phyloP scores from a whole-genome alignment of 2,797 vertebrate genomes.

The Schizopygopsis pylzovi region DNA sequence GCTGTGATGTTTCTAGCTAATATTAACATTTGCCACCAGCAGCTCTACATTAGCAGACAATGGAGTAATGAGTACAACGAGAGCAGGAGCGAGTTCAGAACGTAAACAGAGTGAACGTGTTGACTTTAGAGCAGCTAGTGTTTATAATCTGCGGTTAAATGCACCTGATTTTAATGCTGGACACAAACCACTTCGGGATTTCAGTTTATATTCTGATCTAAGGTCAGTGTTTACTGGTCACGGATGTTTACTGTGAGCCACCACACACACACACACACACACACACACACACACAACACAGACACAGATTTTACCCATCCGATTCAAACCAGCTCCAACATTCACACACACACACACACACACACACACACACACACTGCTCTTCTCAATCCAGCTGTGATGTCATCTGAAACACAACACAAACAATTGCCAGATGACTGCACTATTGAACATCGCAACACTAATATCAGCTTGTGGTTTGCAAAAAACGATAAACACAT shows the following conservation, averaged over 20 bases:
- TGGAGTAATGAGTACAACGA: not conserved
- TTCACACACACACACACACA: not conserved
- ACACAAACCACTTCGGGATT: constrained; percentile 3
- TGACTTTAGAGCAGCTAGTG: not conserved
- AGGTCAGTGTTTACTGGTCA: constrained; percentile 13
- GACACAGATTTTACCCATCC: no score
- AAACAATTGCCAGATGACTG: not conserved
- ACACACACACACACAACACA: not conserved
- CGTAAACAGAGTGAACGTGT: not conserved
- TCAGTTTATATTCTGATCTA: not conserved
- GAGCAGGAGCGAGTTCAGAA: not conserved
- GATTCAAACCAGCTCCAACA: no score
- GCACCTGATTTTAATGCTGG: not conserved
- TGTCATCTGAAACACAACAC: not conserved
- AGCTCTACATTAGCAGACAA: not conserved
- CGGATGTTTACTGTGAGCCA: not conserved
- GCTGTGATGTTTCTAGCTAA: not conserved
- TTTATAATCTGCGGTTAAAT: not conserved
- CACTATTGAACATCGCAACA: not conserved
- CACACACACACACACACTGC: not conserved
- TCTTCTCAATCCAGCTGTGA: not conserved
- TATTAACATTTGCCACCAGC: not conserved
- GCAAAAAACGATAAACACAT: not conserved
- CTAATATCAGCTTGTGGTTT: not conserved
- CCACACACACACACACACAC: not conserved